Percentiles rank a stretch among this genome's conserved stretches.
phyloP scores from a whole-genome alignment of 2,113 vertebrate genomes.

The Atrichornis clamosus region DNA sequence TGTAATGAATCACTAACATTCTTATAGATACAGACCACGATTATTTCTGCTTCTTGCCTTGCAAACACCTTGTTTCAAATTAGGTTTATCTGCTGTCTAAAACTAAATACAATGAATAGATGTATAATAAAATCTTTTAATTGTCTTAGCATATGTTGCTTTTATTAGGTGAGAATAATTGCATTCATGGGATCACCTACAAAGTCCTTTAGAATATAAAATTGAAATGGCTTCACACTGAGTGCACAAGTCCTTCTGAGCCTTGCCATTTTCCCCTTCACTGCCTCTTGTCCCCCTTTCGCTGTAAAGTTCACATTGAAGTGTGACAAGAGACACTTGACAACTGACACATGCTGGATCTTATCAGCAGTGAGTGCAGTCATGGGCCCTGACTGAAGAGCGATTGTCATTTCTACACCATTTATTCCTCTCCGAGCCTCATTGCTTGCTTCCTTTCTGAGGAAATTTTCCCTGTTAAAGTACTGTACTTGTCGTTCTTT shows the following conservation, averaged over 20 bases:
- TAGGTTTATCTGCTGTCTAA: slow-evolving; percentile 48
- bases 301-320: slow-evolving; percentile 90
- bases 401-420: slow-evolving; percentile 89
- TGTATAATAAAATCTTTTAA: slow-evolving; percentile 99
- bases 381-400: slow-evolving; percentile 85
- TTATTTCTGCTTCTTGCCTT: slow-evolving; percentile 50
- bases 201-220: slow-evolving; percentile 97
- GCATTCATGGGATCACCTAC: slow-evolving; percentile 96
- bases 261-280: slow-evolving; percentile 92
- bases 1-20: slow-evolving; percentile 14
- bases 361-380: slow-evolving; percentile 86
- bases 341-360: slow-evolving; percentile 87
- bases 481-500: slow-evolving; percentile 65
- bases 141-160: slow-evolving; percentile 99
- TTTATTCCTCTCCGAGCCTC: slow-evolving; percentile 85
- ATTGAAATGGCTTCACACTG: slow-evolving; percentile 99
- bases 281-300: slow-evolving; percentile 87
- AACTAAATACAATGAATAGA: slow-evolving; percentile 90
- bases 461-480: slow-evolving; percentile 74
- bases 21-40: not conserved
- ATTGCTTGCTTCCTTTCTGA: slow-evolving; percentile 74
- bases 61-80: slow-evolving; percentile 47
- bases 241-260: slow-evolving; percentile 97
- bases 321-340: slow-evolving; percentile 87
- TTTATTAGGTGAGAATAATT: slow-evolving; percentile 99